Conservation (phyloP, 1,140 invertebrate genomes). For the Bradysia coprophila region DNA sequence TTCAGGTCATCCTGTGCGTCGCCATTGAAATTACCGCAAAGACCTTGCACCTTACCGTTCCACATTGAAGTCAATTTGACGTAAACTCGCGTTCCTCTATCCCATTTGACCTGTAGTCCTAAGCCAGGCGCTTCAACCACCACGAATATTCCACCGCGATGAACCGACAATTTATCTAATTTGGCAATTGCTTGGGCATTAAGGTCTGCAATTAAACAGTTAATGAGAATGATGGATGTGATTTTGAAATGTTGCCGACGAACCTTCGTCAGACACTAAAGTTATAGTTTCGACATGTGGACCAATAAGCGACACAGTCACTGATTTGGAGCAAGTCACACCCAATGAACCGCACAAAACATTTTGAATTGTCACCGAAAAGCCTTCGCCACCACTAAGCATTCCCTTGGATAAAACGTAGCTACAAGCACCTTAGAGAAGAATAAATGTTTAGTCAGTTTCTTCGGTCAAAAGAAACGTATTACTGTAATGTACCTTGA, state of each 20-base stretch:
- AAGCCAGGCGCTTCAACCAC: conserved; percentile 59
- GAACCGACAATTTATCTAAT: conserved; percentile 29
- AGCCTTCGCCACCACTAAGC: conserved; percentile 35
- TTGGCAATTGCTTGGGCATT: conserved; percentile 7
- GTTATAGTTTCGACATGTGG: conserved; percentile 38
- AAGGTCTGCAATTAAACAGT: conserved; percentile 6
- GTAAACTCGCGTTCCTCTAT: conserved; percentile 64
- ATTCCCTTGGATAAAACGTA: conserved; percentile 63
- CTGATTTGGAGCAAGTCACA: conserved; percentile 70
- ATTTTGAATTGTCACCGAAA: conserved; percentile 47
- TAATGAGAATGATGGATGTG: background rate
- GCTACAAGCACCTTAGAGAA: conserved; percentile 68
- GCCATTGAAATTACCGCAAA: conserved; percentile 83
- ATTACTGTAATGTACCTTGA: no score
- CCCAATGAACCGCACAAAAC: conserved; percentile 58
- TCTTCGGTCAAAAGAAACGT: no score
- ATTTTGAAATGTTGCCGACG: background rate
- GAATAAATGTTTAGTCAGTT: no score
- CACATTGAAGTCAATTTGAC: conserved; percentile 53
- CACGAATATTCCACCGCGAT: conserved; percentile 50
- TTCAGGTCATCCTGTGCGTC: conserved; percentile 67
- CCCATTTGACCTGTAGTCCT: conserved; percentile 70
- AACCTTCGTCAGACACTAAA: conserved; percentile 25
- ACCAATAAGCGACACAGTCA: conserved; percentile 30
- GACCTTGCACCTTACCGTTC: conserved; percentile 58